Evolutionary conservation across 2,888 invertebrate genomes (phyloP).

Genomic region (Meliscaeva auricollis): DNA sequence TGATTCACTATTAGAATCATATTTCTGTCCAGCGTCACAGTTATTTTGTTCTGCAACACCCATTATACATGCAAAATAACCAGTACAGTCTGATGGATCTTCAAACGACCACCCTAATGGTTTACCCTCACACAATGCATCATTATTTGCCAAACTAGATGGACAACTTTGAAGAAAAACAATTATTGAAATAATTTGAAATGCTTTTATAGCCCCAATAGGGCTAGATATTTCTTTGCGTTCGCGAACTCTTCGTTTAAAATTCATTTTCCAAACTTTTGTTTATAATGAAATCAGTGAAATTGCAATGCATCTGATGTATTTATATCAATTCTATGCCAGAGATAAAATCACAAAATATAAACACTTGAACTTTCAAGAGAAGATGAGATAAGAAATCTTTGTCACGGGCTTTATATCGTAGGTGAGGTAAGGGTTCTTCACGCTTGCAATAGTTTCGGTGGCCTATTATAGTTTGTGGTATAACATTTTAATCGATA

Average conservation of each 20-base stretch:
- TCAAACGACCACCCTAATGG: conserved; percentile 41
- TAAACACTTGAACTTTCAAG: conserved; percentile 25
- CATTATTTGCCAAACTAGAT: neutral
- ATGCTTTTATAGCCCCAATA: neutral
- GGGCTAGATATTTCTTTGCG: neutral
- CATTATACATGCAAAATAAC: conserved; percentile 63
- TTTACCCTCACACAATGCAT: conserved; percentile 38
- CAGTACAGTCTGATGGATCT: conserved; percentile 73
- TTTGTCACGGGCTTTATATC: conserved; percentile 6
- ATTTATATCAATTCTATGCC: conserved; percentile 48
- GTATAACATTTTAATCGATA: conserved; percentile 26
- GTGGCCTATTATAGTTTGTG: neutral
- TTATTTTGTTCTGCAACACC: conserved; percentile 21
- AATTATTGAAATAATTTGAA: neutral
- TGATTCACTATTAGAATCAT: neutral
- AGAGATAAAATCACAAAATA: conserved; percentile 35
- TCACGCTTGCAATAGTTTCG: neutral
- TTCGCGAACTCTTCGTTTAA: neutral
- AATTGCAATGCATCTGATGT: conserved; percentile 10
- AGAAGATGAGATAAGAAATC: conserved; percentile 44
- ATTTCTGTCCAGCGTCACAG: conserved; percentile 65
- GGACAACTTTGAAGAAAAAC: conserved; percentile 10
- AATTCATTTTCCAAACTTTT: conserved; percentile 6
- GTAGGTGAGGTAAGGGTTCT: neutral
- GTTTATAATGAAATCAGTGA: neutral